Evolutionary conservation across 1,140 invertebrate genomes (phyloP).

Genomic region (Lepidostoma basale): DNA sequence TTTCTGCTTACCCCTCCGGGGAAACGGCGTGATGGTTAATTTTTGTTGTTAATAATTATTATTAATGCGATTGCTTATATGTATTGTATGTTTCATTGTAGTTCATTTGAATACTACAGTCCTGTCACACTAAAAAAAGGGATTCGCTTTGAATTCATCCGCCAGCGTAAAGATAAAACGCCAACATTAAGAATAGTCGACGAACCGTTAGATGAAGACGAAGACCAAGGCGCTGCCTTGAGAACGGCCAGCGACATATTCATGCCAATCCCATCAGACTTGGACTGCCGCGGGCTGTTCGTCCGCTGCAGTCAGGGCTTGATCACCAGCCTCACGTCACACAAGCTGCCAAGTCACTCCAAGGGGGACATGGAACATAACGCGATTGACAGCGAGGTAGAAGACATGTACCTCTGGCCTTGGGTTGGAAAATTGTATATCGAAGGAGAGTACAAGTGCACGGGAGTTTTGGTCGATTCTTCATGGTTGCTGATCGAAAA

Average conservation of each 20-base stretch:
- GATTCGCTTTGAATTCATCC: neutral
- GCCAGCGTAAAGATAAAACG: neutral
- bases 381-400: slow-evolving; percentile 33
- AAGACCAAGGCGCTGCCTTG: too few species aligned
- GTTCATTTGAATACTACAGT: slow-evolving; percentile 41
- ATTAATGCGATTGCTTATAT: too few species aligned
- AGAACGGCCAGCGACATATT: slow-evolving; percentile 13
- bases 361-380: slow-evolving; percentile 19
- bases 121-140: slow-evolving; percentile 1
- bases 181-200: neutral
- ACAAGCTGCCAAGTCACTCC: slow-evolving; percentile 2
- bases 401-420: slow-evolving; percentile 60
- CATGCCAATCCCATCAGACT: neutral
- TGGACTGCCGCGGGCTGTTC: slow-evolving; percentile 49
- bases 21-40: too few species aligned
- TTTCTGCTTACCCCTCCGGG: too few species aligned
- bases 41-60: too few species aligned
- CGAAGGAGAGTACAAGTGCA: slow-evolving; percentile 69
- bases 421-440: slow-evolving; percentile 73
- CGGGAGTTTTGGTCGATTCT: slow-evolving; percentile 67
- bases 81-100: slow-evolving; percentile 38
- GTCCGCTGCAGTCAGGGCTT: slow-evolving; percentile 48
- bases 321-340: slow-evolving; percentile 1
- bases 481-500: slow-evolving; percentile 68
- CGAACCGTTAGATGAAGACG: neutral